phyloP scores from a whole-genome alignment of 2,888 invertebrate genomes.

The Rhaphigaster nebulosa region DNA sequence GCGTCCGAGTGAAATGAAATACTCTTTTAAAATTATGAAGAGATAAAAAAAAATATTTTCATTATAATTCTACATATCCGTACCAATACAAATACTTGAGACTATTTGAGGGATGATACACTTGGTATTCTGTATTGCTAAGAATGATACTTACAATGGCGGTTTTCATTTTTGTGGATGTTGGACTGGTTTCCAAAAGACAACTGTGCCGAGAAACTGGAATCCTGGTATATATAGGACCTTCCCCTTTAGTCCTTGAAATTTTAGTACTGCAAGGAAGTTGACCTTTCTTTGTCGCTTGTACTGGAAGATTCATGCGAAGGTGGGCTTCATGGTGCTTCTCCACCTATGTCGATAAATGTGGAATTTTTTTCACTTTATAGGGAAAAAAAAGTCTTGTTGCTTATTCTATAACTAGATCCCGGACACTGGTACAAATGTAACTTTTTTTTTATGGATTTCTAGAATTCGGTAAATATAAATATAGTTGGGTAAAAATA shows the following conservation, averaged over 20 bases:
- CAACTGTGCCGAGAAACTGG: constrained; percentile 25
- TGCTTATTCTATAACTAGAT: no score
- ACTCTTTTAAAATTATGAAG: no score
- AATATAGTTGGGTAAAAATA: no score
- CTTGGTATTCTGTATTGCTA: neutral
- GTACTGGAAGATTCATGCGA: neutral
- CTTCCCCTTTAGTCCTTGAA: constrained; percentile 40
- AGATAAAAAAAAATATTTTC: no score
- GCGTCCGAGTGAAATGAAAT: no score
- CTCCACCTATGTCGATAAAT: neutral
- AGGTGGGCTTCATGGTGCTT: neutral
- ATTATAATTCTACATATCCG: no score
- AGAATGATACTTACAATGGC: constrained; percentile 47
- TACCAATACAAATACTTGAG: no score
- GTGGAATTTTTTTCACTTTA: neutral
- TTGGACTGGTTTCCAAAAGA: constrained; percentile 11
- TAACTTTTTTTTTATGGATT: no score
- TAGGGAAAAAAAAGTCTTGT: neutral
- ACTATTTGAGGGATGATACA: no score
- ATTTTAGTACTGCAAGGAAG: constrained; percentile 1
- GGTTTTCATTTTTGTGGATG: constrained; percentile 52
- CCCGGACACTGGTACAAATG: no score
- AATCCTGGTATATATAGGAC: constrained; percentile 41
- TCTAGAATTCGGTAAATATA: no score
- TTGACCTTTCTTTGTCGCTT: constrained; percentile 27